A percentile compares a stretch with the other conserved stretches of the same genome.
Evolutionary conservation across 1,140 invertebrate genomes (phyloP).

Genomic region (Drosophila mayri): DNA sequence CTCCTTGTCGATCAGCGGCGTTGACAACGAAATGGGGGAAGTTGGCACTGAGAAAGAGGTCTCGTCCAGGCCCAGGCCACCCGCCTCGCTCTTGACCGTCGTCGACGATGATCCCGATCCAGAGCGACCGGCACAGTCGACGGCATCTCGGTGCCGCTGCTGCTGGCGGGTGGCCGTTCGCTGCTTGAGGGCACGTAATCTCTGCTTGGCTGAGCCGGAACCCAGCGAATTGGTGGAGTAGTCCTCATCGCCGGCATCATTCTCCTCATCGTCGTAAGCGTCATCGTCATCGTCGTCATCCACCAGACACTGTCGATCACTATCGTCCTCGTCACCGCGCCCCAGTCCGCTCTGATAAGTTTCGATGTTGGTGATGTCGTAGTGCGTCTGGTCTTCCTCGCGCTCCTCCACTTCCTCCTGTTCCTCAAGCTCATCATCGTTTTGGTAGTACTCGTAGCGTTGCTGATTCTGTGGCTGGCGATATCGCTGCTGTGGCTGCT

Average conservation of each 20-base stretch:
- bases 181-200: constrained; percentile 74
- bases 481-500: constrained; percentile 57
- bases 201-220: constrained; percentile 73
- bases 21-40: constrained; percentile 81
- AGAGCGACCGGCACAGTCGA: constrained; percentile 64
- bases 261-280: constrained; percentile 73
- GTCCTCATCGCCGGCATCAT: constrained; percentile 79
- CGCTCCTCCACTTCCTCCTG: constrained; percentile 68
- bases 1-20: constrained; percentile 81
- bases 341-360: constrained; percentile 75
- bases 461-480: constrained; percentile 65
- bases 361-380: constrained; percentile 83
- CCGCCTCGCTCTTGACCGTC: constrained; percentile 76
- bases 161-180: constrained; percentile 58
- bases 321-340: constrained; percentile 76
- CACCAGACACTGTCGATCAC: constrained; percentile 77
- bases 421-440: constrained; percentile 66
- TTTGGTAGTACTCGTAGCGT: constrained; percentile 78
- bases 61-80: constrained; percentile 64
- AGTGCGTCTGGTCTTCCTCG: constrained; percentile 82
- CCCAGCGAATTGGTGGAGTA: constrained; percentile 77
- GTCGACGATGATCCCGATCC: constrained; percentile 73
- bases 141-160: constrained; percentile 64
- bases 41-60: constrained; percentile 84
- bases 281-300: constrained; percentile 70